Conservation (phyloP, 2,113 vertebrate species). For the Gobius niger region DNA sequence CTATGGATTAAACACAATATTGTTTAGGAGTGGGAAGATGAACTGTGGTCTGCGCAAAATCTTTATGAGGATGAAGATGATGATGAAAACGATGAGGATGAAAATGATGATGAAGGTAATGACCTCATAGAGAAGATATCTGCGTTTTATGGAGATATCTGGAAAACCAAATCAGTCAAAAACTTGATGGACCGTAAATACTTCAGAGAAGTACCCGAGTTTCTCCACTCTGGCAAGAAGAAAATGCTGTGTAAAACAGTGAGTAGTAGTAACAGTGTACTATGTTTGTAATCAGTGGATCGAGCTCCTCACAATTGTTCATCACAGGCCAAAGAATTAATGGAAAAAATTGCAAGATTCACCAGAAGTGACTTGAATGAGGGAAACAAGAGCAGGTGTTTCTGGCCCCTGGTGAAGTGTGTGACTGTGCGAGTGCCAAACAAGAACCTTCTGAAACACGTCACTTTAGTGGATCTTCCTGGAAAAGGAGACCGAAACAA, state of each 20-base stretch:
- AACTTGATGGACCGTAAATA: slow-evolving; percentile 4
- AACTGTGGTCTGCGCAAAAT: slow-evolving; percentile 20
- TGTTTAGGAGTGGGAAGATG: slow-evolving; percentile 51
- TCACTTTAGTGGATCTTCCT: slow-evolving; percentile 62
- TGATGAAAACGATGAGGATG: neutral
- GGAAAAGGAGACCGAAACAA: slow-evolving; percentile 61
- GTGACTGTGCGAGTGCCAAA: slow-evolving; percentile 49
- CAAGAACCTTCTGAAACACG: slow-evolving; percentile 29
- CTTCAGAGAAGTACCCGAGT: slow-evolving; percentile 44
- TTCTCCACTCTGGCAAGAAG: neutral
- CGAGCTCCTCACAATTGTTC: neutral
- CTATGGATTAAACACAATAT: too few relatives aligned
- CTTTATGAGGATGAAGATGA: neutral
- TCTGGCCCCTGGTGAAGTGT: slow-evolving; percentile 62
- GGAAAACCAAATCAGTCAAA: neutral
- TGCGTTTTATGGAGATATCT: slow-evolving; percentile 49
- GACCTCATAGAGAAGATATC: slow-evolving; percentile 22
- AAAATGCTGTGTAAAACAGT: slow-evolving; percentile 21
- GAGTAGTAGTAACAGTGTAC: neutral
- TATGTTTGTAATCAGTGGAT: neutral
- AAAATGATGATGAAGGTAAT: neutral
- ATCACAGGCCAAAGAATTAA: slow-evolving; percentile 42
- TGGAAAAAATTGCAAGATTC: slow-evolving; percentile 19
- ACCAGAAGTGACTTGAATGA: slow-evolving; percentile 21
- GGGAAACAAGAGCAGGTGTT: neutral